Percentiles rank a stretch among this genome's conserved stretches.
Conservation (phyloP, 2,888 invertebrate species). For the Congeria kusceri region DNA sequence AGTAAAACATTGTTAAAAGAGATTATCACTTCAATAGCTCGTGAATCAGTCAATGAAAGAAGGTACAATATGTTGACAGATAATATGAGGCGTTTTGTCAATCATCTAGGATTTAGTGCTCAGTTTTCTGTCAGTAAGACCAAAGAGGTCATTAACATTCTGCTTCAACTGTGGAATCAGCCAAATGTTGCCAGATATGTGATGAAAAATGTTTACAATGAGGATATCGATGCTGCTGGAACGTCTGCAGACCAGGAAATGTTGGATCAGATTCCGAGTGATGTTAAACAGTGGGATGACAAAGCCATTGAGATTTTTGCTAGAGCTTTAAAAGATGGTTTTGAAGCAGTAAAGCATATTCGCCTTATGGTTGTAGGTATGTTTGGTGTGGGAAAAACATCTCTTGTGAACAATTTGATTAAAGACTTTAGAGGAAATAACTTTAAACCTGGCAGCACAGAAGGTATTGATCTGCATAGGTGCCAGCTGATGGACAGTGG, state of each 20-base stretch:
- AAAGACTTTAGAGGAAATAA: not conserved
- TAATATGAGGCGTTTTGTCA: conserved; percentile 17
- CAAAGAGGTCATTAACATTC: conserved; percentile 17
- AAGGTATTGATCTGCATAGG: not conserved
- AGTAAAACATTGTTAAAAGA: no score
- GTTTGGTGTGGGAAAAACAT: conserved; percentile 57
- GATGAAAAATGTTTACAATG: not conserved
- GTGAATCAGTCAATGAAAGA: not conserved
- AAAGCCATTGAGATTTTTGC: conserved; percentile 20
- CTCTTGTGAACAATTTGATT: conserved; percentile 38
- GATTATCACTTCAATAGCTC: no score
- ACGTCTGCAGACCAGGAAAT: not conserved
- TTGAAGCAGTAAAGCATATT: conserved; percentile 24
- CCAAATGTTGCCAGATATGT: not conserved
- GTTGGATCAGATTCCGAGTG: not conserved
- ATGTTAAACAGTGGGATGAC: conserved; percentile 12
- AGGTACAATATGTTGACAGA: conserved; percentile 1
- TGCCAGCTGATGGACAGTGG: conserved; percentile 1
- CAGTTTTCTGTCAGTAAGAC: conserved; percentile 18
- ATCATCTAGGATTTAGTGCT: conserved; percentile 1
- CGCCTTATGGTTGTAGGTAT: conserved; percentile 53
- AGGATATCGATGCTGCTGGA: not conserved
- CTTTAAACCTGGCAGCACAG: not conserved
- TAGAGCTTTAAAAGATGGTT: conserved; percentile 24
- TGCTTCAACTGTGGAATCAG: conserved; percentile 29